Conservation (phyloP, 2,888 invertebrate genomes). For the Nomada fabriciana region DNA sequence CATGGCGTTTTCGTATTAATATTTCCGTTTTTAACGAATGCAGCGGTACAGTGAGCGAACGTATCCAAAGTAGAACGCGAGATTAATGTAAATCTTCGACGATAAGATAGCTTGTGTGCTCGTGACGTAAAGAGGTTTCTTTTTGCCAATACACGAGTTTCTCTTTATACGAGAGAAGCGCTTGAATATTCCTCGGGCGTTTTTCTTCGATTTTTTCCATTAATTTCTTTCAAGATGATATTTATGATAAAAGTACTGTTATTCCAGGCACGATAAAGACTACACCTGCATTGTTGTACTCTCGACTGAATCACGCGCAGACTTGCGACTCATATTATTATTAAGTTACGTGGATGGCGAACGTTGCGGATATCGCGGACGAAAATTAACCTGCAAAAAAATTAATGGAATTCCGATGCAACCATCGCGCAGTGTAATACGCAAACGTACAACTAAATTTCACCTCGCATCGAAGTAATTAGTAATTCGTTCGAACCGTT, state of each 20-base stretch:
- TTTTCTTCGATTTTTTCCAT: too few relatives aligned
- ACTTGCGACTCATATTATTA: not conserved
- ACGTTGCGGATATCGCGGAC: not conserved
- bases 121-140: not conserved
- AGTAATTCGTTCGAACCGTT: not conserved
- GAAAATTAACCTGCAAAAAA: not conserved
- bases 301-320: too few relatives aligned
- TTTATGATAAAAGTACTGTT: too few relatives aligned
- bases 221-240: too few relatives aligned
- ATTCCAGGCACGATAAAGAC: too few relatives aligned
- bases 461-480: not conserved
- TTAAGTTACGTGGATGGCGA: not conserved
- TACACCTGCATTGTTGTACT: too few relatives aligned
- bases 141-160: not conserved
- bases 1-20: constrained; percentile 23
- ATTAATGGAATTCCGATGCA: constrained; percentile 2
- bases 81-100: constrained; percentile 18
- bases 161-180: not conserved
- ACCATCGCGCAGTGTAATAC: not conserved
- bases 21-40: constrained; percentile 19
- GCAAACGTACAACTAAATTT: constrained; percentile 3
- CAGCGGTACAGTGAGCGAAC: not conserved
- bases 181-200: too few relatives aligned
- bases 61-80: constrained; percentile 2
- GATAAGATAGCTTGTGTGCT: constrained; percentile 17